Base-by-base conservation (phyloP, 64 coral and sea anemone genomes). In the Orbicella faveolata region DNA sequence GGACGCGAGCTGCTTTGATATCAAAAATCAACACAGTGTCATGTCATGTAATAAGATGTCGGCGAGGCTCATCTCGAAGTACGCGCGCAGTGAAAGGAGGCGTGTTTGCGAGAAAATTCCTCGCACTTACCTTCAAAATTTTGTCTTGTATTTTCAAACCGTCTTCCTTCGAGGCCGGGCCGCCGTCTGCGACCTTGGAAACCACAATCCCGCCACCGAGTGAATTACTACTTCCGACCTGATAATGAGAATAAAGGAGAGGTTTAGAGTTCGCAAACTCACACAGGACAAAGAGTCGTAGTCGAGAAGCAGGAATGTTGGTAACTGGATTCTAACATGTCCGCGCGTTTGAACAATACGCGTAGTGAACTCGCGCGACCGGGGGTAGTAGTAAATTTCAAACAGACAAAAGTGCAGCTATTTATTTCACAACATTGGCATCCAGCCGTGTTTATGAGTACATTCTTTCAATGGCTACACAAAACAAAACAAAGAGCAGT, bases 171-270 rank as follows among this genome's bases (percentile, higher is more conserved):
- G 95, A 93, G 39, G 95, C 95, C 41, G 95, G 95, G 48, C 95
- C 95, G 75, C 95, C 92, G 87, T 97, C 88, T 63, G 95, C 95
- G 68, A 97, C 81, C 74, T 93, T 97, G 15, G 95, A 97, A 88
- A 97, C 95, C 95, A 97, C 95, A 72, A 97, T 97, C 65, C 95
- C 92, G 63, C 95, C 95, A 79, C 95, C 95, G 48, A 78, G 55
- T 26, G 92, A 88, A 86, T 88, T 97, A 86, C 84, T 97, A 84
- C 84, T 97, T 94, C 95, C 95, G 92, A 97, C 95, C 95, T 97
- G 84, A 55, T 62, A 87, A 84, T 59, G 75, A 91, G 76, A 64
- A 91, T 88, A 91, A 88, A 72, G 87, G 64, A 80, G 36, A 85
- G 48, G 70, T 89, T 3, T 52, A 73, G 63, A 52, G 65, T 52